Evolutionary conservation across 2,797 vertebrate genomes (phyloP).

Genomic region (Novumbra hubbsi): DNA sequence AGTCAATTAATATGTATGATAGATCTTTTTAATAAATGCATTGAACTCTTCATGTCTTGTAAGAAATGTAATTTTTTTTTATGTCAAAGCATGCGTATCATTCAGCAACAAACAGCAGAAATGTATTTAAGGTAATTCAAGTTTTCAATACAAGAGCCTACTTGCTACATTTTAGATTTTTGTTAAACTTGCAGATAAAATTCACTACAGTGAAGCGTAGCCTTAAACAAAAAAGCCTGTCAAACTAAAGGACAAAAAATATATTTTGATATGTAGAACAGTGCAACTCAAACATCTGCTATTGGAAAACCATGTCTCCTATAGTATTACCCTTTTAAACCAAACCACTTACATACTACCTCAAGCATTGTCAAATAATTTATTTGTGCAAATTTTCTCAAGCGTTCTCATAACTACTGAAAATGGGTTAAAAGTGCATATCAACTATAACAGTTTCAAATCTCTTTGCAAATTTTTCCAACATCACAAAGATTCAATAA

Average conservation of each 20-base stretch:
- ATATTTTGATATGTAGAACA: conserved; percentile 45
- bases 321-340: conserved; percentile 51
- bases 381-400: conserved; percentile 9
- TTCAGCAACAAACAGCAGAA: conserved; percentile 24
- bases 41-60: conserved; percentile 30
- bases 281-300: conserved; percentile 35
- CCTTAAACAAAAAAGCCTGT: conserved; percentile 37
- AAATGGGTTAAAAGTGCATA: background rate
- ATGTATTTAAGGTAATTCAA: conserved; percentile 32
- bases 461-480: background rate
- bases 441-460: background rate
- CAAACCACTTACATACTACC: conserved; percentile 25
- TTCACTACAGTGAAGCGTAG: background rate
- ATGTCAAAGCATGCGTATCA: too few relatives aligned
- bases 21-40: conserved; percentile 34
- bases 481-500: conserved; percentile 36
- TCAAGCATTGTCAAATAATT: conserved; percentile 36
- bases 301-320: conserved; percentile 34
- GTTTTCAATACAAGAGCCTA: conserved; percentile 30
- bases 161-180: conserved; percentile 24
- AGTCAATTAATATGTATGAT: background rate
- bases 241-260: conserved; percentile 38
- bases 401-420: background rate
- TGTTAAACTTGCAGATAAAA: background rate
- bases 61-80: background rate